These are phyloP conservation scores for Chionis minor DNA, from an alignment of 2,113 vertebrate genomes.

Conservation along the genomic window DNA sequence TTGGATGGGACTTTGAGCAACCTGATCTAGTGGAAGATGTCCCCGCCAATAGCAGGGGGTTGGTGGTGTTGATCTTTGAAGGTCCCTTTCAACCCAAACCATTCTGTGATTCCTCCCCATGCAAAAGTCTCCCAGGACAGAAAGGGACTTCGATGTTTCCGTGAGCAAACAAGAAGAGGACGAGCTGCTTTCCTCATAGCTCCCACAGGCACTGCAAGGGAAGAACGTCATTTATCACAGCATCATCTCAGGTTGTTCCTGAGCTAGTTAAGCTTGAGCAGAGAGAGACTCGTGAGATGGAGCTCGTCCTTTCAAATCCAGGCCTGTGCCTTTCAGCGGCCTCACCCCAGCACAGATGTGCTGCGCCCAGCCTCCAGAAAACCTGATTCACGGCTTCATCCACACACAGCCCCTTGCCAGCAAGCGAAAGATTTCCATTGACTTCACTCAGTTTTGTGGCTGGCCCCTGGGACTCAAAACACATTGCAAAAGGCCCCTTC, in stretches of 20 bases:
- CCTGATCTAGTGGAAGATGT: background rate
- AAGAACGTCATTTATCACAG: background rate
- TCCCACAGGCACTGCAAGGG: background rate
- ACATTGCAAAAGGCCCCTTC: background rate
- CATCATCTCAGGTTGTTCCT: background rate
- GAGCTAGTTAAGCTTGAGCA: background rate
- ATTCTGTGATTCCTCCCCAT: background rate
- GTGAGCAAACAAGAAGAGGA: background rate
- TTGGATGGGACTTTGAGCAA: background rate
- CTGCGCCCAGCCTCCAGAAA: background rate
- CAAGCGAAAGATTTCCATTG: conserved; percentile 42
- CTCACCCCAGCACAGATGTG: conserved; percentile 44
- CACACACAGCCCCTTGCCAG: background rate
- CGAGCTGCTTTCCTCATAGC: background rate
- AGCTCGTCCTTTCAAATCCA: background rate
- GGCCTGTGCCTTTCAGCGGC: background rate
- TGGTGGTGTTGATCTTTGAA: background rate
- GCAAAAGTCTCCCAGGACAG: background rate
- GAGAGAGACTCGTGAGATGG: background rate
- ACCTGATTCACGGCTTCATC: conserved; percentile 39
- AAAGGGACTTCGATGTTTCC: background rate
- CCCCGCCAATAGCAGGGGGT: background rate
- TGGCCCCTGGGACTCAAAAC: background rate
- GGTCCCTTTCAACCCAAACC: background rate
- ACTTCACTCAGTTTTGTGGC: conserved; percentile 10